Evolutionary conservation across 2,888 invertebrate genomes (phyloP).

Genomic region (Volucella bombylans): DNA sequence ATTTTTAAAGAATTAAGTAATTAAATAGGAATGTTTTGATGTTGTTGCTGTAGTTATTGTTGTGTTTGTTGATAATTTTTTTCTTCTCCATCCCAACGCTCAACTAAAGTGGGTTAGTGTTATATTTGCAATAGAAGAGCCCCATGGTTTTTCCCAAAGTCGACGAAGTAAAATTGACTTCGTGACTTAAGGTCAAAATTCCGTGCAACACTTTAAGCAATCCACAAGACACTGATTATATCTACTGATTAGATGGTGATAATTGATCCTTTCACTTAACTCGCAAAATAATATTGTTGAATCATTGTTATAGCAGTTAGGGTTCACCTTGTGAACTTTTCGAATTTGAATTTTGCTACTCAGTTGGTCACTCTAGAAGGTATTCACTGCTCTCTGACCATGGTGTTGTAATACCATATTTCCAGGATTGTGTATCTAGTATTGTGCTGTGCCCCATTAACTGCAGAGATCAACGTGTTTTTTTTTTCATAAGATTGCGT

Average conservation of each 20-base stretch:
- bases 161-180: constrained; percentile 32
- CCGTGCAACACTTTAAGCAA: constrained; percentile 24
- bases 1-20: constrained; percentile 57
- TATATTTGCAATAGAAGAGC: constrained; percentile 48
- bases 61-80: constrained; percentile 18
- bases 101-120: constrained; percentile 50
- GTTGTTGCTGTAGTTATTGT: constrained; percentile 19
- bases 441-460: constrained; percentile 34
- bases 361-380: constrained; percentile 16
- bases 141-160: constrained; percentile 19
- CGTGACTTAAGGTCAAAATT: constrained; percentile 69
- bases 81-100: neutral
- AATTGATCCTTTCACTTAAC: constrained; percentile 70
- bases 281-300: neutral
- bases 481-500: constrained; percentile 40
- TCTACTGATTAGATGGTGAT: constrained; percentile 45
- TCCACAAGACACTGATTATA: constrained; percentile 49
- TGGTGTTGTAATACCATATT: constrained; percentile 26
- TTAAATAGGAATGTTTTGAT: constrained; percentile 58
- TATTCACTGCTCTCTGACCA: constrained; percentile 12
- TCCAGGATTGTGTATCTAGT: constrained; percentile 14
- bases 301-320: constrained; percentile 5
- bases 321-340: constrained; percentile 58
- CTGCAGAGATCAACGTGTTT: constrained; percentile 48
- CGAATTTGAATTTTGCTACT: constrained; percentile 11